Base-by-base conservation (phyloP, 2,797 vertebrate genomes). In the Pseudomugil gertrudae region DNA sequence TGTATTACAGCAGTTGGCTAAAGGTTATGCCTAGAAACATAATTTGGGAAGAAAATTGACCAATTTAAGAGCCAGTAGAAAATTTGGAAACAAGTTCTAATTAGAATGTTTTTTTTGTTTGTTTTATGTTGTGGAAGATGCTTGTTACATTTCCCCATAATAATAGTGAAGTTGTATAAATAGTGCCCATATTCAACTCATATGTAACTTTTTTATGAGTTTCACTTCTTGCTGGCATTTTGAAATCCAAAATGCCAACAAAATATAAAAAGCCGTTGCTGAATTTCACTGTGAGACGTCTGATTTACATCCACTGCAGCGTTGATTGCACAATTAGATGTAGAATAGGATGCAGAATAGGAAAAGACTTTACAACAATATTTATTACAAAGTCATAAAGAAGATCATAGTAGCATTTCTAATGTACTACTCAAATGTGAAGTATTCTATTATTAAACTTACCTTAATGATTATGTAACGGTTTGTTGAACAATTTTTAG, bases 321-420 rank as follows among this genome's bases (percentile, higher is more conserved):
- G 67, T 59, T 69, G 64, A 77, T 73, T 75, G 48, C 57, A 63
- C 53, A 72, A 55, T 76, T 47, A 45, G 8, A 62, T 29, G 63
- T n/a, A n/a, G n/a, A n/a, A n/a, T n/a, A n/a, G n/a, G n/a, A n/a
- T n/a, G n/a, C n/a, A n/a, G n/a, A n/a, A n/a, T n/a, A n/a, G n/a
- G n/a, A n/a, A n/a, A n/a, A n/a, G n/a, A n/a, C n/a, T n/a, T n/a
- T n/a, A n/a, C n/a, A n/a, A 45, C 11, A 71, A 15, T 0, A 32
- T 29, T 52, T 15, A 33, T 55, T 66, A 51, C 29, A 4, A 45
- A 4, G 24, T n/a, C 2, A 45, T 3, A 45, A 40, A 45, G 43
- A 45, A 9, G 43, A 8, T 40, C 38, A 17, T 40, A 40, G 5
- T 15, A 40, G 7, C 7, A 40, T 38, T 6, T 40, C 19, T 40